Base-by-base conservation (phyloP, 2,113 vertebrate genomes). In the Larimichthys polyactis region DNA sequence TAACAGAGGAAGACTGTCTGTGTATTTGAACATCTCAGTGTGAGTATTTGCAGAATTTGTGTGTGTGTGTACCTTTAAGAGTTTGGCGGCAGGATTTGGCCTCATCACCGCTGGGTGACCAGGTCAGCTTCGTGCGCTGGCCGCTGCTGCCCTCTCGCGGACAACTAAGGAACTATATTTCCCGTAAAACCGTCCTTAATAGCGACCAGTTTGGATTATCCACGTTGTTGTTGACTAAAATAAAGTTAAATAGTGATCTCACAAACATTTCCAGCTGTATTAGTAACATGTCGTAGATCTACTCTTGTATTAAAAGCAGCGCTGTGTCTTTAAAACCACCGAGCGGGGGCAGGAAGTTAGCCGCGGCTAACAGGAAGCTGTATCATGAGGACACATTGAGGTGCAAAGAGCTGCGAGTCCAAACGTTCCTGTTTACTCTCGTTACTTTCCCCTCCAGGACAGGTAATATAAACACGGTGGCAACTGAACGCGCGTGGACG, bases 321-420 rank as follows among this genome's bases (percentile, higher is more conserved):
- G 11, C 80, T 87, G 76, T 64, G 67, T 4, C 84, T 91, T 94
- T 94, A 93, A 93, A 82, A 46, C 32, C 7, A 3, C 60, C 24
- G 58, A 55, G 19, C 24, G 60, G 16, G 70, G 83, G 88, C 89
- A 93, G 93, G 94, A 95, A 93, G 90, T 89, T 75, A 83, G 68
- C 60, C 10, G 10, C 19, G 1, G 87, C 81, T 63, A 77, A 90
- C 92, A 70, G 88, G 90, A 92, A 92, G 82, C 55, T 6, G 62
- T 77, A 74, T 71, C 83, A 84, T 32, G 81, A 87, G 67, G 80
- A 54, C 92, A 22, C 77, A 24, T 14, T 89, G 78, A 87, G 85
- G 77, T 55, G 79, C 91, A 82, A 70, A 63, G 58, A 77, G 51
- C 66, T 63, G 20, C 77, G 51, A 75, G 75, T 49, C 49, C 9